Evolutionary conservation across 2,888 invertebrate genomes (phyloP), one percentile per base, ranked within the genome.

Genomic region (Tenthredo mesomela): DNA sequence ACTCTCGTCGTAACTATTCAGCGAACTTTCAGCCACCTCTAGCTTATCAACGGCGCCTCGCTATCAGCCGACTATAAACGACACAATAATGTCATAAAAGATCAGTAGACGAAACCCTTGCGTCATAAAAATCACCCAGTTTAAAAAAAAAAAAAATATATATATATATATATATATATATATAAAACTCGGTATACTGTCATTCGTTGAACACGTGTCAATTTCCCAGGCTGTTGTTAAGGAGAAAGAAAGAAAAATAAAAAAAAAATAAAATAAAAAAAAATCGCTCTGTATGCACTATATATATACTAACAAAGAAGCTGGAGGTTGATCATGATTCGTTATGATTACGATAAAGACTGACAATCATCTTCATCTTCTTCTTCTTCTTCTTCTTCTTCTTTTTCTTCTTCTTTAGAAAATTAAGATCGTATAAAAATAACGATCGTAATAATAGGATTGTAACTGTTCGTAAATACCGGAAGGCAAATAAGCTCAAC

Each of bases 31-130:
- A 58, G 67, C 47, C 82, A 82, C 82, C 82, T 82, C 82, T 25
- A 47, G 82, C 67, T 82, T 82, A 82, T 82, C 82, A 82, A 67
- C 47, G 82, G 82, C 82, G 82, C 82, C 82, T 82, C 67, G 67
- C 82, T 82, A 82, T 82, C 82, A 70, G 65, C 70, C 29, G 33
- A 67, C 47, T 67, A 67, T 67, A 70, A 67, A 18, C 80, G 65
- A 47, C 18, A 82, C 50, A 67, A 82, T 82, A 82, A 80, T 65
- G 47, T 82, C 61, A 80, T 61, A 80, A 61, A 80, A 77, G 77
- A 50, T 50, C 77, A 18, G 15, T 50, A 54, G 47, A 77, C 77
- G 29, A 77, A 77, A 77, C 77, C 77, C 77, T 29, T 77, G 77
- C 54, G 47, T 77, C 18, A 77, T 54, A 54, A 77, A 73, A 73